These are phyloP conservation scores for Globia sparganii DNA, from an alignment of 2,888 invertebrate species.

Conservation along the genomic window DNA sequence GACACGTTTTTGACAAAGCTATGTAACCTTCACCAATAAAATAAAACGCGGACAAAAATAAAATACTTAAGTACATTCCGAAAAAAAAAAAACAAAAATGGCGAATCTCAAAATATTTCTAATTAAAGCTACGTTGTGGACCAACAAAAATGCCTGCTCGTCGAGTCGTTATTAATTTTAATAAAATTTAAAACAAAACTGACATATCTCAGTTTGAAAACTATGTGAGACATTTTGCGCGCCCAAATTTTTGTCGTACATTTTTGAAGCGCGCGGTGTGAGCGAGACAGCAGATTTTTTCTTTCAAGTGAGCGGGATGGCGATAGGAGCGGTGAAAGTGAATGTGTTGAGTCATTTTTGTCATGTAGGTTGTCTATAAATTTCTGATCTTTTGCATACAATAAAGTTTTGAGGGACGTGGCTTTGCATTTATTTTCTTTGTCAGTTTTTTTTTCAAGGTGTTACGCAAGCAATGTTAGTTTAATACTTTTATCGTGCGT, in stretches of 20 bases:
- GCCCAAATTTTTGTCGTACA: constrained; percentile 80
- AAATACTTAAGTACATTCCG: constrained; percentile 35
- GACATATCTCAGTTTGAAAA: constrained; percentile 86
- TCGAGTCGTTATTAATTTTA: constrained; percentile 86
- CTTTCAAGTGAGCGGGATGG: constrained; percentile 62
- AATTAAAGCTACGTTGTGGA: constrained; percentile 81
- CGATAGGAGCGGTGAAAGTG: constrained; percentile 37
- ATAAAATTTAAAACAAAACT: constrained; percentile 88
- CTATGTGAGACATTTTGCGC: constrained; percentile 84
- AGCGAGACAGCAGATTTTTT: constrained; percentile 61
- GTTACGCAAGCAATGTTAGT: constrained; percentile 19
- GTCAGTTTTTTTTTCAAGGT: constrained; percentile 22
- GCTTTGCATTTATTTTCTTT: constrained; percentile 39
- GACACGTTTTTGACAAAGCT: constrained; percentile 49
- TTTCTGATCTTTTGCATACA: constrained; percentile 48
- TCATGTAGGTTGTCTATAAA: constrained; percentile 52
- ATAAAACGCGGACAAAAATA: constrained; percentile 52
- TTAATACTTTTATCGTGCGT: constrained; percentile 42
- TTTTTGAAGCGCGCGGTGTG: constrained; percentile 73
- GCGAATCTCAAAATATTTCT: constrained; percentile 87
- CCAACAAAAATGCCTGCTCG: constrained; percentile 79
- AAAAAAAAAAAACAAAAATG: constrained; percentile 71
- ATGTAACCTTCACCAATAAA: constrained; percentile 60
- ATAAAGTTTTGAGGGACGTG: constrained; percentile 42
- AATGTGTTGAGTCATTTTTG: constrained; percentile 48